These are phyloP conservation scores for Platycheirus albimanus DNA, from an alignment of 2,888 invertebrate genomes.

Conservation along the genomic window DNA sequence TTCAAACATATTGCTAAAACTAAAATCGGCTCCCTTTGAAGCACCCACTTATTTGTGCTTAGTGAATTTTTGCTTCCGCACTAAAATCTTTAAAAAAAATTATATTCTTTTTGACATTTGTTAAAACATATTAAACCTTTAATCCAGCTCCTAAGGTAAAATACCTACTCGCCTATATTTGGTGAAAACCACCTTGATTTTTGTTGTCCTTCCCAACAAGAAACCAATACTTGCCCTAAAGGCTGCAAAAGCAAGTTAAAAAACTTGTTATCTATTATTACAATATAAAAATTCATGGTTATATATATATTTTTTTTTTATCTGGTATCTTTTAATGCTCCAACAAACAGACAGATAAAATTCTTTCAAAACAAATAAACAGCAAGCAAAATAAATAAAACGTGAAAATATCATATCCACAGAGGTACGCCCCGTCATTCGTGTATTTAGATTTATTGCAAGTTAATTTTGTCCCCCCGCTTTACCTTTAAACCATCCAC, in stretches of 20 bases:
- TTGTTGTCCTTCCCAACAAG: not conserved
- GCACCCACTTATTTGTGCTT: too few relatives aligned
- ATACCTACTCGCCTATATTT: too few relatives aligned
- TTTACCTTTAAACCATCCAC: too few relatives aligned
- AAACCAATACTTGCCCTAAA: not conserved
- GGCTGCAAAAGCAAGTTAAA: not conserved
- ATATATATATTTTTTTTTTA: slow-evolving; percentile 53
- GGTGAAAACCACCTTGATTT: too few relatives aligned
- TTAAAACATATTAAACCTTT: too few relatives aligned
- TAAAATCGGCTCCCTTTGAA: too few relatives aligned
- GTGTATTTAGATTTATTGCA: slow-evolving; percentile 55
- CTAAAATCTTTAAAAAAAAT: too few relatives aligned
- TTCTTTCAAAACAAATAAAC: slow-evolving; percentile 69
- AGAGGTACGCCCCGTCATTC: slow-evolving; percentile 51
- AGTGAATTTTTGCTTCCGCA: too few relatives aligned
- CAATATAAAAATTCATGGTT: slow-evolving; percentile 45
- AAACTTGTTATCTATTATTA: slow-evolving; percentile 32
- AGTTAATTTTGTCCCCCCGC: slow-evolving; percentile 50
- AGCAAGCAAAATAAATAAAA: slow-evolving; percentile 62
- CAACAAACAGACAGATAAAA: slow-evolving; percentile 61
- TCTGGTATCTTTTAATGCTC: slow-evolving; percentile 36
- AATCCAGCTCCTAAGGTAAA: too few relatives aligned
- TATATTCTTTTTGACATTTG: too few relatives aligned
- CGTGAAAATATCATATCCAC: slow-evolving; percentile 43
- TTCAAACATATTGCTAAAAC: too few relatives aligned